Evolutionary conservation across 2,113 vertebrate genomes (phyloP).

Genomic region (Chaenocephalus aceratus): DNA sequence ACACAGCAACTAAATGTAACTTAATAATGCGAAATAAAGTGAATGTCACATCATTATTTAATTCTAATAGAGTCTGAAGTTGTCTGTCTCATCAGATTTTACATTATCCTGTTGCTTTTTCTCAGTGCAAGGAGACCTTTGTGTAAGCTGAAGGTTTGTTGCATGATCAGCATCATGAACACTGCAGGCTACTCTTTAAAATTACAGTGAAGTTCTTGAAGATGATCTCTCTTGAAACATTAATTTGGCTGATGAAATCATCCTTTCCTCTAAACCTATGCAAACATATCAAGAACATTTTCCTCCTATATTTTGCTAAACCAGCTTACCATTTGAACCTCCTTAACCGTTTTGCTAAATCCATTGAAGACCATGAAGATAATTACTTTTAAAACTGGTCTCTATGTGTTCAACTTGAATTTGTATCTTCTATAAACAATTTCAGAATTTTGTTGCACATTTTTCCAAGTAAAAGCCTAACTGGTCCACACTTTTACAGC

Average conservation of each 20-base stretch:
- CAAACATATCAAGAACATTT: background rate
- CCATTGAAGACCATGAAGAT: background rate
- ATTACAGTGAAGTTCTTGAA: background rate
- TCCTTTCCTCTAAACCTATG: background rate
- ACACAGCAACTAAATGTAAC: background rate
- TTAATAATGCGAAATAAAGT: background rate
- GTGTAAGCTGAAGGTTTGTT: background rate
- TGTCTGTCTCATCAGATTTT: background rate
- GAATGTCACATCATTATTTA: slow-evolving; percentile 17
- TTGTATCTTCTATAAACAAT: too few species aligned
- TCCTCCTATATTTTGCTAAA: background rate
- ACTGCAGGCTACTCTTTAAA: background rate
- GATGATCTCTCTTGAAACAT: background rate
- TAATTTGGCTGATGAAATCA: background rate
- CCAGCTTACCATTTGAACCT: background rate
- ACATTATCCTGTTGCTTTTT: background rate
- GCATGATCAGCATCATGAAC: background rate
- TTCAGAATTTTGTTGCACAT: background rate
- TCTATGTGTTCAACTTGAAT: background rate
- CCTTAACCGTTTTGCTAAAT: background rate
- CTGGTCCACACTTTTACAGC: background rate
- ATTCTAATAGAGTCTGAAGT: background rate
- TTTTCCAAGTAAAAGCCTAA: background rate
- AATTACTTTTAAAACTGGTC: background rate
- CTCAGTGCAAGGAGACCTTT: background rate